Percentiles rank a stretch among this genome's conserved stretches.
These are phyloP conservation scores for Apodemus speciosus DNA, from an alignment of 2,113 vertebrate genomes.

Conservation along the genomic window DNA sequence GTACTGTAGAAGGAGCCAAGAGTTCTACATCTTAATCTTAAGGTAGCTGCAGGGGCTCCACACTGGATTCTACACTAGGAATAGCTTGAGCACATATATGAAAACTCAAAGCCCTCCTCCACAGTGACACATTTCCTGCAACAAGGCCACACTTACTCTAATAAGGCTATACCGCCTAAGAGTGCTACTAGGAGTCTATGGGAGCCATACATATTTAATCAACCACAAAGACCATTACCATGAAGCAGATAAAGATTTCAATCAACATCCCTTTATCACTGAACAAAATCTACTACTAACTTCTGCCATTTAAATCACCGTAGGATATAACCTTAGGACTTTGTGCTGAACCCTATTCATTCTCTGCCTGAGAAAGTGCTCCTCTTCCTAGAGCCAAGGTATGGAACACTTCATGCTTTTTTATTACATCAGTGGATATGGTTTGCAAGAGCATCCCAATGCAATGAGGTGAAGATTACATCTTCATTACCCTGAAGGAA, in stretches of 20 bases:
- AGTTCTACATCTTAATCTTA: too few relatives aligned
- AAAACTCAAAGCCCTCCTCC: too few relatives aligned
- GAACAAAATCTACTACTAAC: not conserved
- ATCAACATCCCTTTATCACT: not conserved
- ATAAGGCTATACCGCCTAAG: too few relatives aligned
- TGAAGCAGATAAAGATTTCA: slow-evolving; percentile 37
- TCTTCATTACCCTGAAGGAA: slow-evolving; percentile 8
- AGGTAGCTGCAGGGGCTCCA: too few relatives aligned
- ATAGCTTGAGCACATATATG: too few relatives aligned
- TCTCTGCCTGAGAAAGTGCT: not conserved
- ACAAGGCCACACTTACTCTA: too few relatives aligned
- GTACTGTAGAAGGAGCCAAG: too few relatives aligned
- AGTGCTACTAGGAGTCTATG: too few relatives aligned
- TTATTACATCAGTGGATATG: not conserved
- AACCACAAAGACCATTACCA: not conserved
- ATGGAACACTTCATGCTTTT: not conserved
- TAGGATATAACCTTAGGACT: not conserved
- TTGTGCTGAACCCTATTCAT: not conserved
- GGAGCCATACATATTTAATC: too few relatives aligned
- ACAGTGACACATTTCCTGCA: too few relatives aligned
- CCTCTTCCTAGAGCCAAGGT: not conserved
- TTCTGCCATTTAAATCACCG: not conserved
- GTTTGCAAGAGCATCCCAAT: slow-evolving; percentile 29
- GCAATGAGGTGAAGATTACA: not conserved
- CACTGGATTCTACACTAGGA: too few relatives aligned